Conservation (phyloP, 2,113 vertebrate species). For the Microcebus murinus region DNA sequence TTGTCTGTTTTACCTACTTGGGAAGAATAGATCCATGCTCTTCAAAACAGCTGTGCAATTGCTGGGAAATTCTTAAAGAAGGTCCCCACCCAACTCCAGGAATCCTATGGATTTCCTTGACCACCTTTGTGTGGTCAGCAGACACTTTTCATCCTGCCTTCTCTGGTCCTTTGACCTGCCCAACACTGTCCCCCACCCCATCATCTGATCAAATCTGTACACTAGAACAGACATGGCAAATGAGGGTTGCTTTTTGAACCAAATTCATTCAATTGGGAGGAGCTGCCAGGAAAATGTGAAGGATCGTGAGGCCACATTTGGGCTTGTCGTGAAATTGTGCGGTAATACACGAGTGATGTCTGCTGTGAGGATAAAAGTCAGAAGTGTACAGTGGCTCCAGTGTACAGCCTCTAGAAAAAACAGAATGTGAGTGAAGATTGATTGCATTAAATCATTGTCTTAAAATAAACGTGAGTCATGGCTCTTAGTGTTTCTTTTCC, state of each 20-base stretch:
- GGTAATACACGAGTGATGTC: fast-evolving
- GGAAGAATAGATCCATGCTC: neutral
- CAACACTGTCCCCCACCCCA: fast-evolving
- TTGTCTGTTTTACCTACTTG: neutral
- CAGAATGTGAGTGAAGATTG: neutral
- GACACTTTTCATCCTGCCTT: neutral
- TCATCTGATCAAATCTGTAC: neutral
- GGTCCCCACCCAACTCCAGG: neutral
- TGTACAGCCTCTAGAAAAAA: neutral
- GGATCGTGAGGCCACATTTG: neutral
- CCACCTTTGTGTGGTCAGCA: neutral
- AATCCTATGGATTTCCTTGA: neutral
- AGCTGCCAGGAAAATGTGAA: neutral
- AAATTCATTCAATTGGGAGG: neutral
- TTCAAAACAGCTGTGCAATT: neutral
- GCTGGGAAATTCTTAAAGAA: neutral
- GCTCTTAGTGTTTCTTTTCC: neutral
- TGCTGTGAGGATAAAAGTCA: neutral
- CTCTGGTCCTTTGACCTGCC: neutral
- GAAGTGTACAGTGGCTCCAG: neutral
- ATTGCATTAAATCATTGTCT: neutral
- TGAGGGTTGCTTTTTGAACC: neutral
- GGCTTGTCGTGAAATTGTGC: neutral
- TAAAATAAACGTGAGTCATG: neutral
- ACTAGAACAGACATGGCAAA: neutral